Percentiles rank a stretch among this genome's conserved stretches.
Conservation (phyloP, 2,888 invertebrate species). For the Amaurobius ferox region DNA sequence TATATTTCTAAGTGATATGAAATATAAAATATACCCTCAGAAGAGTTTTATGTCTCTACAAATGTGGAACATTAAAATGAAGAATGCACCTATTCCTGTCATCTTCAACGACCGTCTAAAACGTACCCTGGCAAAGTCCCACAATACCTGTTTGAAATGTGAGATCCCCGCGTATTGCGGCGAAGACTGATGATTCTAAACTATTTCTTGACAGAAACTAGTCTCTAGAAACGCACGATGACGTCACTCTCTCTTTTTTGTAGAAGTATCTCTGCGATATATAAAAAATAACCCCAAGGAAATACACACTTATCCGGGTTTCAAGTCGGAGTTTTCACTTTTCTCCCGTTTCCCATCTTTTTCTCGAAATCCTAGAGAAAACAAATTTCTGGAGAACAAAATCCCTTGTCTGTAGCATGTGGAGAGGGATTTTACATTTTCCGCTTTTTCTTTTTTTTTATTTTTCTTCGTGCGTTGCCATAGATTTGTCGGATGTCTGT, state of each 20-base stretch:
- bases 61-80: too few relatives aligned
- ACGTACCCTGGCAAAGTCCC: neutral
- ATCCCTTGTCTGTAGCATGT: slow-evolving; percentile 42
- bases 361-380: slow-evolving; percentile 28
- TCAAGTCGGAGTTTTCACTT: slow-evolving; percentile 45
- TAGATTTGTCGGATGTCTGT: neutral
- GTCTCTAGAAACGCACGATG: slow-evolving; percentile 17
- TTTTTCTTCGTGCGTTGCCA: slow-evolving; percentile 76
- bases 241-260: slow-evolving; percentile 21
- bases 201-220: slow-evolving; percentile 53
- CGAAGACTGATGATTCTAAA: slow-evolving; percentile 42
- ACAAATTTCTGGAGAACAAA: slow-evolving; percentile 52
- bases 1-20: too few relatives aligned
- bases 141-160: neutral
- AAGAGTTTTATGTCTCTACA: too few relatives aligned
- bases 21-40: too few relatives aligned
- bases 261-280: slow-evolving; percentile 13
- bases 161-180: neutral
- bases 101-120: neutral
- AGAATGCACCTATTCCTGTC: neutral
- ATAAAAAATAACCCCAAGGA: slow-evolving; percentile 37
- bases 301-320: slow-evolving; percentile 57
- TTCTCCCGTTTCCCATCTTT: slow-evolving; percentile 13
- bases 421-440: slow-evolving; percentile 32
- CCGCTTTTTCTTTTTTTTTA: neutral